phyloP scores from a whole-genome alignment of 2,797 vertebrate species.

The Labeo calbasu region DNA sequence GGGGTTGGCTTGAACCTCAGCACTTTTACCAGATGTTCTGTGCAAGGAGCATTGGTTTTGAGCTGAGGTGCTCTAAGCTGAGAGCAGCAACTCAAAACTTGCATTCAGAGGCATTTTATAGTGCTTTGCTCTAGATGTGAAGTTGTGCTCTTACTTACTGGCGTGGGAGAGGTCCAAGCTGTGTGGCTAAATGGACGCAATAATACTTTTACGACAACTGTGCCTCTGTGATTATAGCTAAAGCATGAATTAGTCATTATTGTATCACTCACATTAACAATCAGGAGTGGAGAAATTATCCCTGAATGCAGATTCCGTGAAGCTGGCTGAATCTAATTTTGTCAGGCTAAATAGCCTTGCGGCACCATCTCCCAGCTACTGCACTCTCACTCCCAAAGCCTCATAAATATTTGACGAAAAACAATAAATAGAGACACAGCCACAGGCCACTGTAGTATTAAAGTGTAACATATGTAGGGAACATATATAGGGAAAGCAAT shows the following conservation, averaged over 20 bases:
- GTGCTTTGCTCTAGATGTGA: conserved; percentile 66
- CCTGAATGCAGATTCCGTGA: not conserved
- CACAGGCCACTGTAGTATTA: conserved; percentile 5
- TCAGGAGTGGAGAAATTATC: not conserved
- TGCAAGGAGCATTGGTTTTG: conserved; percentile 61
- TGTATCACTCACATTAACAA: conserved; percentile 8
- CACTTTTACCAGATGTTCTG: conserved; percentile 59
- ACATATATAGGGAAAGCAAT: conserved; percentile 4
- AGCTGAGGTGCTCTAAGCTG: conserved; percentile 64
- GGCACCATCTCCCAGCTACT: conserved; percentile 50
- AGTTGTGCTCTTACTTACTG: conserved; percentile 55
- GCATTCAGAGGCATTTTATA: conserved; percentile 68
- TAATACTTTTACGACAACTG: conserved; percentile 10
- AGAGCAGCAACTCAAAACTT: conserved; percentile 65
- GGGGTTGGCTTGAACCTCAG: conserved; percentile 66
- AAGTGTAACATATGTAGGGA: conserved; percentile 24
- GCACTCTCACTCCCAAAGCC: conserved; percentile 34
- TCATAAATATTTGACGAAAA: conserved; percentile 63
- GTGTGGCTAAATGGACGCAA: not conserved
- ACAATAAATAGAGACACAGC: conserved; percentile 59
- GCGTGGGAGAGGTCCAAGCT: conserved; percentile 8
- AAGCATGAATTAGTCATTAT: conserved; percentile 10
- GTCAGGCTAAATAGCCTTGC: not conserved
- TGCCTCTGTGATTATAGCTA: not conserved
- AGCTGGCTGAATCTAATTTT: conserved; percentile 15